Evolutionary conservation across 2,113 vertebrate species (phyloP), one percentile per base, ranked within the genome.

Genomic region (Triplophysa siluroides): DNA sequence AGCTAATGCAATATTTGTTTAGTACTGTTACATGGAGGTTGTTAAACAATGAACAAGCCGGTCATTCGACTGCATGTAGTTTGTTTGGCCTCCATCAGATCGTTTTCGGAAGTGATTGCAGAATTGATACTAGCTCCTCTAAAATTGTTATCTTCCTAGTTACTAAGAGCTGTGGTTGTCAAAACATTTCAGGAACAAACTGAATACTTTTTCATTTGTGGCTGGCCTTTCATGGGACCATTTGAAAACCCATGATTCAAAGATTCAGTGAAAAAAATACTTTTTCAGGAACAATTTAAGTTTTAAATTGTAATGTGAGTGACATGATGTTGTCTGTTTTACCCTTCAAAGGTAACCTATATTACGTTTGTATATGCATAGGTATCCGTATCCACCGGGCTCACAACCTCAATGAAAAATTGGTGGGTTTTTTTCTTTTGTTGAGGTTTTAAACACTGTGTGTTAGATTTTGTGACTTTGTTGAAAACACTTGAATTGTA

Each of bases 401-500:
- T 56, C 68, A 33, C 16, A 71, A 19, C 47, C 50, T 71, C 50
- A 56, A 21, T 72, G 50, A 38, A 62, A 60, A 13, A 10, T 60
- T 41, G 52, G 38, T 73, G 12, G 12, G 8, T 13, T 56, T 71
- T 18, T 56, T 38, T 71, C n/a, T 23, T 29, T 58, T 58, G 54
- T 41, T 60, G 29, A 24, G 33, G 54, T 41, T 12, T 60, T 38
- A 23, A 73, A 73, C 52, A 73, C 70, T 73, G 70, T 72, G 68
- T 52, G 52, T 58, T 60, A 38, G 18, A 72, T 38, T 60, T 43
- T 21, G 58, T 45, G 41, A 16, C 33, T 23, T 24, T 45, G 23
- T 73, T 56, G 69, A 9, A 38, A 74, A 74, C 11, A 3, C 1
- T 72, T 23, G 7, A 60, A 43, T 73, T n/a, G 54, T 12, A 43